Conservation (phyloP, 2,113 vertebrate genomes). For the Petrocephalus microphthalmus region DNA sequence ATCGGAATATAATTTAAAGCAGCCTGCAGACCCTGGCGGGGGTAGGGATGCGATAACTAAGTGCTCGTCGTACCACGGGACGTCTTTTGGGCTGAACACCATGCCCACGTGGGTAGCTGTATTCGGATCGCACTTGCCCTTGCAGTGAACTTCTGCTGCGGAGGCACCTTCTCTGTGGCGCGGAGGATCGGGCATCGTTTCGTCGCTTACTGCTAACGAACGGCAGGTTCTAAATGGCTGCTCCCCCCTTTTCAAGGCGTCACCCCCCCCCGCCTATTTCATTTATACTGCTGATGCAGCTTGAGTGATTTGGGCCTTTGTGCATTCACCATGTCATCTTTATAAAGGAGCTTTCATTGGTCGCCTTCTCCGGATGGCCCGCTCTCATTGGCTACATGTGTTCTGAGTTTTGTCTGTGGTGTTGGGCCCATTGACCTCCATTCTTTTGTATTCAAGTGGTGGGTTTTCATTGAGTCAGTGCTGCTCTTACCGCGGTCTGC, state of each 20-base stretch:
- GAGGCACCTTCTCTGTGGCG: not conserved
- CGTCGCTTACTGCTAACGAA: not conserved
- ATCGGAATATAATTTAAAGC: not conserved
- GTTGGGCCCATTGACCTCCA: not conserved
- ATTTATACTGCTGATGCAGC: not conserved
- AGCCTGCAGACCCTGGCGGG: not conserved
- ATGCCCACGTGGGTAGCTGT: not conserved
- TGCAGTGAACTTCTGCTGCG: not conserved
- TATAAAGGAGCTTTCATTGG: not conserved
- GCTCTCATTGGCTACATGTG: not conserved
- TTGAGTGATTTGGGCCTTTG: not conserved
- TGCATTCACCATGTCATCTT: not conserved
- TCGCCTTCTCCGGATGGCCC: not conserved
- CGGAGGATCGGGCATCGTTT: not conserved
- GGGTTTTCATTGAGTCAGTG: not conserved
- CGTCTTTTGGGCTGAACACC: not conserved
- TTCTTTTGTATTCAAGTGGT: not conserved
- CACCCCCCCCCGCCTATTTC: not conserved
- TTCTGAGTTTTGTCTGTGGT: not conserved
- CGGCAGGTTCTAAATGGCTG: not conserved
- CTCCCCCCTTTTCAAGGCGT: not conserved
- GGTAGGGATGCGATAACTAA: not conserved
- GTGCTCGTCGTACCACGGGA: not conserved
- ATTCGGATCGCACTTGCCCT: not conserved
- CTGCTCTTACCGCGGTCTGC: not conserved